phyloP scores from a whole-genome alignment of 2,888 invertebrate genomes.

The Clitarchus hookeri region DNA sequence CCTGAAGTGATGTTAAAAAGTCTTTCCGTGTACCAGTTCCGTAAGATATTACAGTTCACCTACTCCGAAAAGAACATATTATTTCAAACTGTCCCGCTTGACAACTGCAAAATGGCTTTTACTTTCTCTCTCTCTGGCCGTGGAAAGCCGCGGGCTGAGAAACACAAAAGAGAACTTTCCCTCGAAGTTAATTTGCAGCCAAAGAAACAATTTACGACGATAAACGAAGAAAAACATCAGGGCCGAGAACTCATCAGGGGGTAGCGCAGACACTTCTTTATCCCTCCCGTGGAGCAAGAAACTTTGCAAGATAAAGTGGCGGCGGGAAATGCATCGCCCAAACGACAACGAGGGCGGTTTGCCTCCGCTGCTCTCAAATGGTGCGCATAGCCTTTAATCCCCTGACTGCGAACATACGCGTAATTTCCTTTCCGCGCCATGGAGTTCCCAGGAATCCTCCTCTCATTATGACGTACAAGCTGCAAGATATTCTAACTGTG shows the following conservation, averaged over 20 bases:
- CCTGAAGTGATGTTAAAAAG: background rate
- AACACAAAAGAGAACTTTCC: background rate
- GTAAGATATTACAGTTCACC: constrained; percentile 2
- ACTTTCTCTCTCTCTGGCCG: background rate
- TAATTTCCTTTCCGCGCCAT: too few species aligned
- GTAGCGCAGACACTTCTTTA: background rate
- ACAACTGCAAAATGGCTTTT: constrained; percentile 14
- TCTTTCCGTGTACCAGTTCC: background rate
- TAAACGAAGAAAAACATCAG: background rate
- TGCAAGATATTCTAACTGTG: too few species aligned
- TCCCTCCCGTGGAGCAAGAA: too few species aligned
- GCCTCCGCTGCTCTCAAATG: too few species aligned
- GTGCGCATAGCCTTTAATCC: too few species aligned
- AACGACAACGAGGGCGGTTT: too few species aligned
- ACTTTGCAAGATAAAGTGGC: too few species aligned
- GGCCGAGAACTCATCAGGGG: background rate
- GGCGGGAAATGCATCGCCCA: too few species aligned
- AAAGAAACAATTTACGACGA: constrained; percentile 14
- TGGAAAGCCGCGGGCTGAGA: background rate
- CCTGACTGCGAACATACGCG: too few species aligned
- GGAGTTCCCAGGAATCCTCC: too few species aligned
- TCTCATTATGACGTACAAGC: too few species aligned
- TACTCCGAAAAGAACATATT: constrained; percentile 8
- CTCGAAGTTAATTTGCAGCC: background rate
- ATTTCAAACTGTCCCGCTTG: background rate